Evolutionary conservation across 2,888 invertebrate genomes (phyloP).

Genomic region (Sesia apiformis): DNA sequence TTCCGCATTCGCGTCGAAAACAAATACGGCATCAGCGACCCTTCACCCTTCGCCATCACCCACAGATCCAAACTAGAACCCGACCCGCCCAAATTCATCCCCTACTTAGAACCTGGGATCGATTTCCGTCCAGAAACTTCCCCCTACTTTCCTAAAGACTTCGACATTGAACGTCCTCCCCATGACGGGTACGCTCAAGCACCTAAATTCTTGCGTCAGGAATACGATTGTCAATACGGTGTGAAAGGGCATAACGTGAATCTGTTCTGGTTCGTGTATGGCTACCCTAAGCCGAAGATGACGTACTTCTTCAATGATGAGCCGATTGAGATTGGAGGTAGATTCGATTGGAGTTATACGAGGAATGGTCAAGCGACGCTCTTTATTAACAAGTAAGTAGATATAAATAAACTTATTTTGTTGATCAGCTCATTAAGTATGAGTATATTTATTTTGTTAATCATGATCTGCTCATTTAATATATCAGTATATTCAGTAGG

Average conservation of each 20-base stretch:
- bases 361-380: conserved; percentile 93
- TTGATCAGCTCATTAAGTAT: too few relatives aligned
- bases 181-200: conserved; percentile 89
- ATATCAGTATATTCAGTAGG: too few relatives aligned
- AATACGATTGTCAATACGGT: conserved; percentile 91
- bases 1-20: conserved; percentile 97
- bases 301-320: conserved; percentile 91
- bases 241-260: conserved; percentile 93
- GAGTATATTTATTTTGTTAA: too few relatives aligned
- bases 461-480: too few relatives aligned
- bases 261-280: conserved; percentile 95
- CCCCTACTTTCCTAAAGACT: conserved; percentile 93
- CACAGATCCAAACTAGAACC: conserved; percentile 86
- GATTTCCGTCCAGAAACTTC: conserved; percentile 90
- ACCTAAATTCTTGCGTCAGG: conserved; percentile 90
- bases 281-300: conserved; percentile 96
- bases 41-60: conserved; percentile 92
- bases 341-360: conserved; percentile 90
- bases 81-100: conserved; percentile 85
- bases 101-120: conserved; percentile 85
- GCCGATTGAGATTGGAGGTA: conserved; percentile 85
- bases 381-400: conserved; percentile 86
- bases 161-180: conserved; percentile 91
- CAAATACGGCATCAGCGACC: conserved; percentile 96
- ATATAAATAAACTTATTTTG: background rate